A percentile compares a stretch with the other conserved stretches of the same genome.
phyloP scores from a whole-genome alignment of 2,797 vertebrate genomes.

The Neoniphon sammara region DNA sequence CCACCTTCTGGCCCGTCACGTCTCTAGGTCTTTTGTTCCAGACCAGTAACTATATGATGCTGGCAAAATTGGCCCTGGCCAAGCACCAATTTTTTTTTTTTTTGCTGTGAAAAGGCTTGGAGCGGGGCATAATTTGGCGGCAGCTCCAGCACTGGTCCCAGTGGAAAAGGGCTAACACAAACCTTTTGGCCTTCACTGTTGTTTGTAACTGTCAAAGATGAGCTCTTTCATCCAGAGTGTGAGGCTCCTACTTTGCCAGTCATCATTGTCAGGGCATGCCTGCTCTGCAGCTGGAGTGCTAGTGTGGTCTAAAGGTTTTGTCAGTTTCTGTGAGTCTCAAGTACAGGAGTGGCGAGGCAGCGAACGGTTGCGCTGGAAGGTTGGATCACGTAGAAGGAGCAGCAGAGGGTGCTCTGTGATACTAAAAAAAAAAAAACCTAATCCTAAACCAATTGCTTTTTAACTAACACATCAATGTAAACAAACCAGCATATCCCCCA shows the following conservation, averaged over 20 bases:
- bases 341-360: constrained; percentile 11
- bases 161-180: no score
- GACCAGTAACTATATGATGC: no score
- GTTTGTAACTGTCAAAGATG: constrained; percentile 40
- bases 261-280: constrained; percentile 42
- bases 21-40: no score
- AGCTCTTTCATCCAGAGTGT: constrained; percentile 40
- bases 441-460: constrained; percentile 13
- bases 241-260: constrained; percentile 43
- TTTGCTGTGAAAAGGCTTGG: no score
- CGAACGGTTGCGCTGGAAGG: constrained; percentile 20
- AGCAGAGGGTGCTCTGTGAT: constrained; percentile 14
- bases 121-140: no score
- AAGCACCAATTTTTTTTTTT: no score
- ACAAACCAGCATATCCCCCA: constrained; percentile 5
- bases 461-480: constrained; percentile 14
- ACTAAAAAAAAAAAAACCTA: neutral
- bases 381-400: constrained; percentile 24
- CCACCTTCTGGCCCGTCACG: no score
- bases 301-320: constrained; percentile 44
- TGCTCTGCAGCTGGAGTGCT: constrained; percentile 3
- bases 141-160: no score
- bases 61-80: no score
- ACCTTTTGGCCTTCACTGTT: neutral
- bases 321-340: constrained; percentile 2